Evolutionary conservation across 2,888 invertebrate genomes (phyloP).

Genomic region (Rhagonycha lutea): DNA sequence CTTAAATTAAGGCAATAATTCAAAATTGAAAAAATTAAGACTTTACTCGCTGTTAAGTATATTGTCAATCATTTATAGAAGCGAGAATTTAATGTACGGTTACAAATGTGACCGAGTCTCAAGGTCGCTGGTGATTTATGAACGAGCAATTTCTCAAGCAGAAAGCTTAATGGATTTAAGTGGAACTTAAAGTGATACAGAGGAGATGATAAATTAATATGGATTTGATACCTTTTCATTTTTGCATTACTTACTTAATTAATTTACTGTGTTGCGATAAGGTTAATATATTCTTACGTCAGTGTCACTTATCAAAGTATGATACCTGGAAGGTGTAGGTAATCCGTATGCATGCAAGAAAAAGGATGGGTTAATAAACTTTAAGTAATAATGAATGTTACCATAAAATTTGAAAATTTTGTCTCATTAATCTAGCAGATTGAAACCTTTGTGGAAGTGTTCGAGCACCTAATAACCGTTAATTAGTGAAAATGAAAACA

Average conservation of each 20-base stretch:
- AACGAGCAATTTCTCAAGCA: conserved; percentile 6
- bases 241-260: conserved; percentile 9
- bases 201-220: conserved; percentile 16
- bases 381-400: no score
- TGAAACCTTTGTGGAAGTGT: not conserved
- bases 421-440: not conserved
- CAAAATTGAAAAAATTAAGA: not conserved
- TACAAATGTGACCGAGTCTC: conserved; percentile 8
- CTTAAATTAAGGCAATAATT: not conserved
- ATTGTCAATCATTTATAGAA: not conserved
- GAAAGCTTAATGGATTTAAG: conserved; percentile 15
- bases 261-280: conserved; percentile 6
- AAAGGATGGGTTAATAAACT: not conserved
- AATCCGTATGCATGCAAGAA: not conserved
- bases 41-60: not conserved
- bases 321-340: not conserved
- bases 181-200: conserved; percentile 13
- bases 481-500: not conserved
- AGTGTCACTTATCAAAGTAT: conserved; percentile 2
- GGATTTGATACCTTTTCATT: conserved; percentile 12
- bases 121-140: conserved; percentile 19
- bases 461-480: not conserved
- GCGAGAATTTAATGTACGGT: not conserved
- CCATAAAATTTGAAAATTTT: not conserved
- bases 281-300: conserved; percentile 11